These are phyloP conservation scores for Xiphophorus birchmanni DNA, from an alignment of 2,797 vertebrate genomes.

Conservation along the genomic window DNA sequence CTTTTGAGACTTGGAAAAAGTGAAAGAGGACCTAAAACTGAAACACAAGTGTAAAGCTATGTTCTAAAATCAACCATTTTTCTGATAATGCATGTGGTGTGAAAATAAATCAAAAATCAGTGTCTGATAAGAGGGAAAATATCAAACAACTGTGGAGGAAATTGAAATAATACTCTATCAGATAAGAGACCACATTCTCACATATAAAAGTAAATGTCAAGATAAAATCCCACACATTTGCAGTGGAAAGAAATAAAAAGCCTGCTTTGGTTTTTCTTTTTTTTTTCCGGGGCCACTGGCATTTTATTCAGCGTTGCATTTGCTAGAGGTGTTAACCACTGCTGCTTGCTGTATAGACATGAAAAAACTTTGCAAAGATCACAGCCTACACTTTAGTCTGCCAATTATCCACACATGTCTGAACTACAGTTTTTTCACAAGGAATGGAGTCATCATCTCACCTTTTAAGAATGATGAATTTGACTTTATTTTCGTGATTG, in stretches of 20 bases:
- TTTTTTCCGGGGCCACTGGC: not conserved
- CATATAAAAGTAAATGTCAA: not conserved
- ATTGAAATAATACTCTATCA: not conserved
- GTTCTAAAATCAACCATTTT: constrained; percentile 27
- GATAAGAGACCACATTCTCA: not conserved
- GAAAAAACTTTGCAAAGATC: constrained; percentile 9
- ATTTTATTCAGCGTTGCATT: not conserved
- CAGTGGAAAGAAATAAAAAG: constrained; percentile 28
- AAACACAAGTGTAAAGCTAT: constrained; percentile 19
- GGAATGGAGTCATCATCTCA: not conserved
- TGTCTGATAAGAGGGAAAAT: not conserved
- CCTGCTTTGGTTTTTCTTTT: not conserved
- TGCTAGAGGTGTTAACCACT: constrained; percentile 56
- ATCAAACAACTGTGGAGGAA: not conserved
- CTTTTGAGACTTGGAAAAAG: not conserved
- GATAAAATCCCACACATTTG: not conserved
- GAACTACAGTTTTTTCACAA: not conserved
- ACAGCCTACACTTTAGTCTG: constrained; percentile 15
- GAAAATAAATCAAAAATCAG: not conserved
- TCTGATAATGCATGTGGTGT: not conserved
- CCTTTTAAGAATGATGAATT: not conserved
- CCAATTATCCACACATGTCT: not conserved
- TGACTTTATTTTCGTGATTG: not conserved
- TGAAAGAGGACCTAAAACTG: constrained; percentile 37
- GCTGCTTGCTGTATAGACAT: not conserved